Evolutionary conservation across 2,797 vertebrate species (phyloP), one percentile per base, ranked within the genome.

Genomic region (Phataginus tetradactyla): DNA sequence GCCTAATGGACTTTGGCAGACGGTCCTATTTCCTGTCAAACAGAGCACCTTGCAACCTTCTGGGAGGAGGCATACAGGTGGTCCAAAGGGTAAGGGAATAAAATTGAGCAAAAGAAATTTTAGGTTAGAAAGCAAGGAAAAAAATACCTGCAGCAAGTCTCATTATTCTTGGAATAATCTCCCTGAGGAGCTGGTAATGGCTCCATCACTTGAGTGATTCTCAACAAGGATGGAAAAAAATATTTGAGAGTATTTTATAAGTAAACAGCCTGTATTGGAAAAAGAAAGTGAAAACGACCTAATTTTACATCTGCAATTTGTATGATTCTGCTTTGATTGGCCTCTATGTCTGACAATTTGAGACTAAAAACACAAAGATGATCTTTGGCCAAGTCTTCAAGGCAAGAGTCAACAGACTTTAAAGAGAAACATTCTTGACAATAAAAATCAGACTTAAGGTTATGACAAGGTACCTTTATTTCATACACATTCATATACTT

Each of bases 41-140:
- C 11, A 83, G 25, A 77, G 27, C 27, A 61, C 34, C 74, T 72
- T 83, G 63, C 74, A 86, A 75, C 15, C 68, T 92, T 91, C 69
- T 75, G 6, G 90, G 63, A 88, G 88, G 64, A 93, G 42, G 29
- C 79, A 5, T 55, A 68, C 27, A 57, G 51, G 95, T 55, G 6
- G 64, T 81, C 69, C 39, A 91, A 91, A 29, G 13, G 34, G 9
- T 89, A 96, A 95, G 66, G 39, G 75, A 74, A 84, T 90, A 34
- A 96, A 94, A 97, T 90, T 80, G 90, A 96, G 75, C 72, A 91
- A 96, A 95, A 88, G 39, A 89, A 86, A 94, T 72, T 75, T 94
- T 84, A 86, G 59, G 49, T 77, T 93, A 84, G 92, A 96, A 96
- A 92, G 91, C 39, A 49, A 34, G n/a, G 57, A 10, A 59, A 93